Evolutionary conservation across 2,888 invertebrate genomes (phyloP), one percentile per base, ranked within the genome.

Genomic region (Dynastes hyllus): DNA sequence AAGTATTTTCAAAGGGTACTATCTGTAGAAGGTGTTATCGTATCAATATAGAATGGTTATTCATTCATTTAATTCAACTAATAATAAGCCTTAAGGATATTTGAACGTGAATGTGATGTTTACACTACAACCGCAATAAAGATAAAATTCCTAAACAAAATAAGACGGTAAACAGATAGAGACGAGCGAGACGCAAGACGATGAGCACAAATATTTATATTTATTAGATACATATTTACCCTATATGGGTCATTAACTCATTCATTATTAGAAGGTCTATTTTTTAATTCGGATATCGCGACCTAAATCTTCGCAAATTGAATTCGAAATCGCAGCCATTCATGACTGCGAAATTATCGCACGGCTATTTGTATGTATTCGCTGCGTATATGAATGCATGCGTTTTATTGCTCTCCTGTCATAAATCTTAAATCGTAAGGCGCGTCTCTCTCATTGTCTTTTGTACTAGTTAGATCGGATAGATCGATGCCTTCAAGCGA

Each of bases 171-270:
- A 45, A 45, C 11, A 37, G 3, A 67, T 50, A n/a, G 45, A 45
- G 50, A 8, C 16, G 67, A 67, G 32, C 29, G 63, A 63, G 32
- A 63, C 27, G 63, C 13, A 32, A 63, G 63, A 63, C 27, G 63
- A 63, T 63, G 29, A 27, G 27, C 9, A 13, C 67, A 67, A 67
- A 67, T 50, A 67, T 67, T 67, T 67, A 45, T 67, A 22, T 67
- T 67, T 67, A 67, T 13, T 45, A 22, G 16, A 22, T 67, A 67
- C 67, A 45, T 67, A 67, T 67, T 67, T 67, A 67, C 45, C 22
- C 67, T 67, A 67, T 67, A 67, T 67, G 67, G 67, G 67, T 67
- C 67, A 67, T 67, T 67, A 67, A 67, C 67, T 67, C 27, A 50
- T 50, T 50, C 45, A 67, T 50, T 45, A 67, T 67, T 67, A 50